Evolutionary conservation across 2,888 invertebrate species (phyloP).

Genomic region (Melitaea athalia): DNA sequence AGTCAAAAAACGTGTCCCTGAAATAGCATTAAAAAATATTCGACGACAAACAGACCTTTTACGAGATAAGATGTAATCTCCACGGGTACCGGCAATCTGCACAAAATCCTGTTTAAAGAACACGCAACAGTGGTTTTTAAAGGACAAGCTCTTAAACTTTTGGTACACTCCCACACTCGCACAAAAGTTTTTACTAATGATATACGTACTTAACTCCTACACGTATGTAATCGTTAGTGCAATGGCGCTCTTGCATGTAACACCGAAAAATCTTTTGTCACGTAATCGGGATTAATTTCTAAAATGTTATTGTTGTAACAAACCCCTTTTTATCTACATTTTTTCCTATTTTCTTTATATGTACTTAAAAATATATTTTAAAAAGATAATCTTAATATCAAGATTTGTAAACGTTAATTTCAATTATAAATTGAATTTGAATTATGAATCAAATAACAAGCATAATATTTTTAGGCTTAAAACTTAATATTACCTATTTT

Average conservation of each 20-base stretch:
- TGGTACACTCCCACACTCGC: conserved; percentile 70
- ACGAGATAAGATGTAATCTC: conserved; percentile 69
- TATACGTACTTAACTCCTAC: conserved; percentile 31
- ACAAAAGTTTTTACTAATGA: conserved; percentile 64
- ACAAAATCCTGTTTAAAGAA: conserved; percentile 74
- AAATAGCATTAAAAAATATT: conserved; percentile 68
- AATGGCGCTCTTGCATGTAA: conserved; percentile 55
- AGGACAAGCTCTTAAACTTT: conserved; percentile 58
- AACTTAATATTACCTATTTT: too few relatives aligned
- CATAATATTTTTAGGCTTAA: too few relatives aligned
- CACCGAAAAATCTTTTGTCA: conserved; percentile 59
- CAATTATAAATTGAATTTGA: too few relatives aligned
- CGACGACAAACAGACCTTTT: conserved; percentile 55
- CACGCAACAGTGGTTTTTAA: conserved; percentile 77
- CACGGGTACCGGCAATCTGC: conserved; percentile 62
- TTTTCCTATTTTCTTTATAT: neutral
- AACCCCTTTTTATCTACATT: neutral
- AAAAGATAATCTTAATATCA: neutral
- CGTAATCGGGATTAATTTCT: conserved; percentile 55
- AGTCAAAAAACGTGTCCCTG: conserved; percentile 51
- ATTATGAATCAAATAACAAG: too few relatives aligned
- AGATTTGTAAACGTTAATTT: too few relatives aligned
- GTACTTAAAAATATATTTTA: neutral
- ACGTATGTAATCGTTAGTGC: conserved; percentile 52
- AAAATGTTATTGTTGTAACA: conserved; percentile 17